Evolutionary conservation across 2,797 vertebrate species (phyloP).

Genomic region (Coilia nasus): DNA sequence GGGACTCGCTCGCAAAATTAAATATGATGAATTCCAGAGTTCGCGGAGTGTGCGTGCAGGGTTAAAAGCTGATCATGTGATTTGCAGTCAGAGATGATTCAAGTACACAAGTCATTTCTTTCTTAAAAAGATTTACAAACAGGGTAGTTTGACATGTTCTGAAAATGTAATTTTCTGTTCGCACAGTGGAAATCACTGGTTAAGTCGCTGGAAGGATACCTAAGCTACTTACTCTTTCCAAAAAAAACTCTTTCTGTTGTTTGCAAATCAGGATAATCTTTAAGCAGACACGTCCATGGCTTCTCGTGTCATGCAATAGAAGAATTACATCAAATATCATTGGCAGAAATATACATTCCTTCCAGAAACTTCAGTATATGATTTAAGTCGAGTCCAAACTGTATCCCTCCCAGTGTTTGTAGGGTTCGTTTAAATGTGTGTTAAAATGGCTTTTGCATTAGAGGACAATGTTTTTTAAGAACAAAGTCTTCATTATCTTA

Average conservation of each 20-base stretch:
- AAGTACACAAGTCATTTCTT: not conserved
- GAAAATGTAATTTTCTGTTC: conserved; percentile 46
- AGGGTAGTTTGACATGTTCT: conserved; percentile 35
- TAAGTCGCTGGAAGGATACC: conserved; percentile 33
- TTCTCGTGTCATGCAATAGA: not conserved
- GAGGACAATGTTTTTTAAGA: not conserved
- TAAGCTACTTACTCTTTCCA: conserved; percentile 52
- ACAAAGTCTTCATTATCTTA: not conserved
- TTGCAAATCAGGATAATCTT: conserved; percentile 48
- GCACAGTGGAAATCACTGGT: conserved; percentile 39
- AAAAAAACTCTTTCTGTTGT: conserved; percentile 38
- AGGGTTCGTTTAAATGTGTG: not conserved
- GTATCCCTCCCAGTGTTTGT: not conserved
- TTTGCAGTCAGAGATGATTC: not conserved
- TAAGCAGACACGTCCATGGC: conserved; percentile 35
- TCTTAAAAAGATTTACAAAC: conserved; percentile 34
- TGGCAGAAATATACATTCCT: not conserved
- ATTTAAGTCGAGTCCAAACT: not conserved
- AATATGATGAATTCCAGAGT: conserved; percentile 20
- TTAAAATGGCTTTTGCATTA: not conserved
- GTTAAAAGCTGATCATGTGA: conserved; percentile 30
- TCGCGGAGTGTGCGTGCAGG: conserved; percentile 15
- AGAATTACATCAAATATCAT: conserved; percentile 7
- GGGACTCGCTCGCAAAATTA: conserved; percentile 4
- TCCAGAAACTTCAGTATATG: not conserved